A percentile compares a stretch with the other conserved stretches of the same genome.
These are phyloP conservation scores for Mirza zaza DNA, from an alignment of 2,113 vertebrate genomes.

Conservation along the genomic window DNA sequence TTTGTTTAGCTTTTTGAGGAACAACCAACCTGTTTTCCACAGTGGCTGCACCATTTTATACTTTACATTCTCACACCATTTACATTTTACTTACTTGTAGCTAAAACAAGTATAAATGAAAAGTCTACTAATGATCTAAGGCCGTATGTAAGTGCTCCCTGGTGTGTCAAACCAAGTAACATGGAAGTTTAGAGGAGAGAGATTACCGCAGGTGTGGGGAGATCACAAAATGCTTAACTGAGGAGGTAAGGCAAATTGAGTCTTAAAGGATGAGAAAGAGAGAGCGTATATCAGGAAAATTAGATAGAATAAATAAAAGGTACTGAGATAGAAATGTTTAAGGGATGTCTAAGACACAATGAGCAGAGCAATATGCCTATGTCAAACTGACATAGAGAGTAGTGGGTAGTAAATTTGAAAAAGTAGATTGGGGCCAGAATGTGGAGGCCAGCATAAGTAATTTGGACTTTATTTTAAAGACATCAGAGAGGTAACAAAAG, in stretches of 20 bases:
- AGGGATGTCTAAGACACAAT: background rate
- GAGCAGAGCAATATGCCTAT: background rate
- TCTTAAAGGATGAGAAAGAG: background rate
- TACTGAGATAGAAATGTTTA: background rate
- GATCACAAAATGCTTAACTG: background rate
- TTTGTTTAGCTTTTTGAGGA: background rate
- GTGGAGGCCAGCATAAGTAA: background rate
- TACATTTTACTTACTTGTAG: slow-evolving; percentile 20
- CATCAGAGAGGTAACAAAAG: background rate
- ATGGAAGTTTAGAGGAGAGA: background rate
- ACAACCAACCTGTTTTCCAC: background rate
- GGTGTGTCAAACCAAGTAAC: background rate
- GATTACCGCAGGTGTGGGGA: background rate
- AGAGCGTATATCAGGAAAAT: background rate
- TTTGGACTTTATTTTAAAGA: slow-evolving; percentile 11
- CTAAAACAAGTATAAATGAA: background rate
- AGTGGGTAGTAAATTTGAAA: background rate
- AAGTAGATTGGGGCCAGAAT: background rate
- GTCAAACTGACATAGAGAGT: background rate
- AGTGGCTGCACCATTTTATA: background rate
- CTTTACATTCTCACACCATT: background rate
- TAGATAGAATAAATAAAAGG: slow-evolving; percentile 1
- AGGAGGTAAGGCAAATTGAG: background rate
- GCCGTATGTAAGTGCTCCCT: background rate
- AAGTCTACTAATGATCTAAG: background rate